Evolutionary conservation across 2,797 vertebrate genomes (phyloP).

Genomic region (Sebastes matsubarae): DNA sequence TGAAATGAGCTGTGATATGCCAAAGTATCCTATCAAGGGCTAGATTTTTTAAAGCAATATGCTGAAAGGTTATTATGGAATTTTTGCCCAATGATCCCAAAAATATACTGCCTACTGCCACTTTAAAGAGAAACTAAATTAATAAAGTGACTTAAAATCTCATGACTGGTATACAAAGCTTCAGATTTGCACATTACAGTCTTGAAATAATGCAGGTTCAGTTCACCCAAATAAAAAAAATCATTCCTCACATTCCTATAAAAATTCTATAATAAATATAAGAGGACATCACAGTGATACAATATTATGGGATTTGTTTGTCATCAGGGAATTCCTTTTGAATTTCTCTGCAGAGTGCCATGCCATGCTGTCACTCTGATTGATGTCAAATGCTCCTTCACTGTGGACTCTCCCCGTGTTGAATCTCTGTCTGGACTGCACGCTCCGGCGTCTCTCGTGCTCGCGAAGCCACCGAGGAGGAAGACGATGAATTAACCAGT

Average conservation of each 20-base stretch:
- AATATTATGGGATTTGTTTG: not conserved
- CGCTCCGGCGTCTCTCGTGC: constrained; percentile 8
- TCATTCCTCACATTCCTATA: no score
- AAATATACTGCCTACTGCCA: no score
- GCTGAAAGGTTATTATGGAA: no score
- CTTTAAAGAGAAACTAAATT: not conserved
- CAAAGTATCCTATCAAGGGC: accelerated
- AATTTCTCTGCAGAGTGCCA: constrained; percentile 2
- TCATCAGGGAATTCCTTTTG: not conserved
- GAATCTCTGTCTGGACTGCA: constrained; percentile 15
- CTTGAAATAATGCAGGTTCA: not conserved
- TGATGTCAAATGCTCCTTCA: constrained; percentile 42
- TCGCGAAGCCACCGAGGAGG: constrained; percentile 48
- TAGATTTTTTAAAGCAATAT: no score
- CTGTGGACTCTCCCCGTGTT: constrained; percentile 22
- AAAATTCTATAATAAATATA: not conserved
- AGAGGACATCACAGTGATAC: not conserved
- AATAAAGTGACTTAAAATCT: not conserved
- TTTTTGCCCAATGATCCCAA: no score
- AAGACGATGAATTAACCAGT: constrained; percentile 57
- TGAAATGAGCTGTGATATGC: no score
- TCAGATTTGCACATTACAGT: not conserved
- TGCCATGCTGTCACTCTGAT: constrained; percentile 38
- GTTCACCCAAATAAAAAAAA: not conserved
- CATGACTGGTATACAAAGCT: not conserved